These are phyloP conservation scores for Tiliacea aurago DNA, from an alignment of 2,888 invertebrate genomes.

Conservation along the genomic window DNA sequence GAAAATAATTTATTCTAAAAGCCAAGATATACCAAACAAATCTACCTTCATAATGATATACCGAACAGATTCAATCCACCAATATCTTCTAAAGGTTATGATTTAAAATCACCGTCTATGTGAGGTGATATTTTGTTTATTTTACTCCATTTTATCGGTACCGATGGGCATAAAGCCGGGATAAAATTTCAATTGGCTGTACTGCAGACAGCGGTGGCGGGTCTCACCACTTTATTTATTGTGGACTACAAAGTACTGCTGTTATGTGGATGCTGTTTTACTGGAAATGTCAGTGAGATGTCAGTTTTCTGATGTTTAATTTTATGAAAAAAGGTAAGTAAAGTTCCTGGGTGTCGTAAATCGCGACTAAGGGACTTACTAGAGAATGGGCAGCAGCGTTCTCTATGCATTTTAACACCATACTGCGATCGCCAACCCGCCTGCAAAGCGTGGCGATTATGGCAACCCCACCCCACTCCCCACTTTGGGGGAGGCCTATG, in stretches of 20 bases:
- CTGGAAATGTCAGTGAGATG: constrained; percentile 67
- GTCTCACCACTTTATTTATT: constrained; percentile 88
- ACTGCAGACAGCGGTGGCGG: constrained; percentile 84
- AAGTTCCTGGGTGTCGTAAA: no score
- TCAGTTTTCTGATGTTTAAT: neutral
- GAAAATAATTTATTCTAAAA: neutral
- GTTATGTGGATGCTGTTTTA: constrained; percentile 59
- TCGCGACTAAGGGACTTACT: no score
- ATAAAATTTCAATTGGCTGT: constrained; percentile 89
- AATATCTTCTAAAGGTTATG: constrained; percentile 76
- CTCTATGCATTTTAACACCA: no score
- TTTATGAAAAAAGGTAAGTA: no score
- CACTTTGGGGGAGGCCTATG: no score
- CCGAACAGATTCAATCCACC: constrained; percentile 53
- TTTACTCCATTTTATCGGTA: constrained; percentile 86
- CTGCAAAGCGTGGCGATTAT: no score
- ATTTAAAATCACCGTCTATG: constrained; percentile 76
- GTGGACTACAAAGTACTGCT: constrained; percentile 81
- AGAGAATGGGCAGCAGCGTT: no score
- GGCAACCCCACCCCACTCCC: no score
- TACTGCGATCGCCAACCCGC: no score
- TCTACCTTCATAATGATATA: constrained; percentile 27
- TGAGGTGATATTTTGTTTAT: constrained; percentile 81
- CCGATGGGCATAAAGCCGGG: constrained; percentile 86
- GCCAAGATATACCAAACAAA: constrained; percentile 1